These are phyloP conservation scores for Arizona elegans DNA, from an alignment of 2,113 vertebrate species.

Conservation along the genomic window DNA sequence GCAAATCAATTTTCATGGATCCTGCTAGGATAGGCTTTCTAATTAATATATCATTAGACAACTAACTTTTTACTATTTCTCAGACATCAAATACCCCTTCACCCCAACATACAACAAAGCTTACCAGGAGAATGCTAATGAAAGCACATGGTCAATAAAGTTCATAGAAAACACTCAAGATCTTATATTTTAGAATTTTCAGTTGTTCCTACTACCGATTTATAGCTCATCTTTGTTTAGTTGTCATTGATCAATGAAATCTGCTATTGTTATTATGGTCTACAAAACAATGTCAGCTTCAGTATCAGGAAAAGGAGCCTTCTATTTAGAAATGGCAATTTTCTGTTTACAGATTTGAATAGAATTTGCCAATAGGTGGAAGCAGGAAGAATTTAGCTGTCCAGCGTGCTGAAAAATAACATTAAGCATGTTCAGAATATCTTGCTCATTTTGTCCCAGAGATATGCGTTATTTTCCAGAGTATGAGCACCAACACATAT, in stretches of 20 bases:
- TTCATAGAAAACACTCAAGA: constrained; percentile 48
- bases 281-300: constrained; percentile 32
- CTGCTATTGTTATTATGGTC: constrained; percentile 30
- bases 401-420: not conserved
- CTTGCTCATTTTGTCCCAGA: not conserved
- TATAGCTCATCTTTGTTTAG: constrained; percentile 32
- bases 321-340: constrained; percentile 56
- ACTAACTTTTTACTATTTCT: constrained; percentile 53
- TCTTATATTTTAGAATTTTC: constrained; percentile 50
- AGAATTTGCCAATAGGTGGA: constrained; percentile 23
- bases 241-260: constrained; percentile 42
- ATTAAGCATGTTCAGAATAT: not conserved
- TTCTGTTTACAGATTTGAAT: constrained; percentile 52
- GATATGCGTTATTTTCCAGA: not conserved
- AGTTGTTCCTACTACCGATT: constrained; percentile 23
- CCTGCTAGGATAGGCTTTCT: constrained; percentile 61
- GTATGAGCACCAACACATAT: not conserved
- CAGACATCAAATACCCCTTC: constrained; percentile 52
- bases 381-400: not conserved
- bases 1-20: constrained; percentile 66
- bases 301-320: constrained; percentile 27
- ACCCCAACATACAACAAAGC: constrained; percentile 16
- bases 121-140: constrained; percentile 68
- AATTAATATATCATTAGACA: constrained; percentile 62
- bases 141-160: constrained; percentile 51